Conservation (phyloP, 2,113 vertebrate genomes). For the Microcebus tavaratra region DNA sequence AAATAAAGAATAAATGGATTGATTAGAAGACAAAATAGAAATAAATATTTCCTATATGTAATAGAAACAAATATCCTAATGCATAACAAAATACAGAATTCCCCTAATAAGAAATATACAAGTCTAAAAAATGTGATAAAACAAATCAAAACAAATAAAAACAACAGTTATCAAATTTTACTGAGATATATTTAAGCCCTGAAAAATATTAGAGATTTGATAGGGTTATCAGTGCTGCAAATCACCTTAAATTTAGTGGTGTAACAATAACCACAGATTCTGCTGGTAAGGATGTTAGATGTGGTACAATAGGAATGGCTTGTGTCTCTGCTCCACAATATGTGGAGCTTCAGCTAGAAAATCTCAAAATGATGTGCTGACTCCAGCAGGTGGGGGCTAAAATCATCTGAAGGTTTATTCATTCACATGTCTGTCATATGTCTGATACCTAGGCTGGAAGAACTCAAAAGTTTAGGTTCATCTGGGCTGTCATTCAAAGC, state of each 20-base stretch:
- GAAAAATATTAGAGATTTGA: not conserved
- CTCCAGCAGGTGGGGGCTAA: not conserved
- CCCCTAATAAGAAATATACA: not conserved
- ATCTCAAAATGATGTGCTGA: not conserved
- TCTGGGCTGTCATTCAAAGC: not conserved
- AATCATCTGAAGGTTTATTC: not conserved
- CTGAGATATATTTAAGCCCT: not conserved
- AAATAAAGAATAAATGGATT: not conserved
- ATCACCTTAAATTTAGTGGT: not conserved
- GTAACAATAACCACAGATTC: not conserved
- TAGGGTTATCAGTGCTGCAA: not conserved
- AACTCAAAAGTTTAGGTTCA: not conserved
- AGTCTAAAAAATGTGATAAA: not conserved
- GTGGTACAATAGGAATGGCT: not conserved
- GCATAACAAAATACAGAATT: not conserved
- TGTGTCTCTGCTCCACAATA: not conserved
- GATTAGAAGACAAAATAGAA: not conserved
- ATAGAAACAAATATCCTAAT: not conserved
- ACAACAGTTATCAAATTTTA: not conserved
- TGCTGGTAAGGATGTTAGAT: not conserved
- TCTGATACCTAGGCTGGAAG: not conserved
- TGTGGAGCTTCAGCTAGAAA: not conserved
- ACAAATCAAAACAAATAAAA: not conserved
- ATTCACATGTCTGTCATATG: not conserved
- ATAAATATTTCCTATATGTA: not conserved